A percentile compares a stretch with the other conserved stretches of the same genome.
Evolutionary conservation across 2,113 vertebrate species (phyloP).

Genomic region (Sterrhoptilus dennistouni): DNA sequence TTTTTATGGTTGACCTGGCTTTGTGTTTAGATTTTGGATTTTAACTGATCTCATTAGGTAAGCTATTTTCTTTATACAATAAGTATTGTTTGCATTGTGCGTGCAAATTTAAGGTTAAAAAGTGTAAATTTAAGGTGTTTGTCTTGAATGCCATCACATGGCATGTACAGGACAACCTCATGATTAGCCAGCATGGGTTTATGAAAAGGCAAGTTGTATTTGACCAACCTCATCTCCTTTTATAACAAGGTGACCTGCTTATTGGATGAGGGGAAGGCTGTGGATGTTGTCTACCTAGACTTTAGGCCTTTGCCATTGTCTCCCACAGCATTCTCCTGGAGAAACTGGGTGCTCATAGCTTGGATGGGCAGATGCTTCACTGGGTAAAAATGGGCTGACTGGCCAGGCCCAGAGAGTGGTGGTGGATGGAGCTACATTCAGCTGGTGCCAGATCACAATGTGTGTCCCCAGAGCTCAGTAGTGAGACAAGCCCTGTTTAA

Average conservation of each 20-base stretch:
- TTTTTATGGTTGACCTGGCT: conserved; percentile 36
- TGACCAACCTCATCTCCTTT: background rate
- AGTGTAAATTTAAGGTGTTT: background rate
- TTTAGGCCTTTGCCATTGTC: background rate
- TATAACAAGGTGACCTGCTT: background rate
- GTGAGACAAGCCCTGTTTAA: background rate
- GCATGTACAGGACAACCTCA: background rate
- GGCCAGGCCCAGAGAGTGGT: background rate
- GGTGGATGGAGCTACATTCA: background rate
- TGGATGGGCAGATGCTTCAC: background rate
- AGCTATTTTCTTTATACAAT: background rate
- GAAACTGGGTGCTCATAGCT: background rate
- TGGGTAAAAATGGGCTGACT: background rate
- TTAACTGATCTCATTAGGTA: background rate
- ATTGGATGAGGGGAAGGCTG: background rate
- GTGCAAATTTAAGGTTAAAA: background rate
- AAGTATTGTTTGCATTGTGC: background rate
- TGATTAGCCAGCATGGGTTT: background rate
- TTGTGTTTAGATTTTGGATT: conserved; percentile 32
- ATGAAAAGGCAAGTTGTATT: background rate
- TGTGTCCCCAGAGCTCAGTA: background rate
- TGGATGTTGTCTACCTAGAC: background rate
- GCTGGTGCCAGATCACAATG: background rate
- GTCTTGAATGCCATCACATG: background rate
- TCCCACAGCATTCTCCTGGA: background rate